These are phyloP conservation scores for Mesoligia furuncula DNA, from an alignment of 2,888 invertebrate species.

Conservation along the genomic window DNA sequence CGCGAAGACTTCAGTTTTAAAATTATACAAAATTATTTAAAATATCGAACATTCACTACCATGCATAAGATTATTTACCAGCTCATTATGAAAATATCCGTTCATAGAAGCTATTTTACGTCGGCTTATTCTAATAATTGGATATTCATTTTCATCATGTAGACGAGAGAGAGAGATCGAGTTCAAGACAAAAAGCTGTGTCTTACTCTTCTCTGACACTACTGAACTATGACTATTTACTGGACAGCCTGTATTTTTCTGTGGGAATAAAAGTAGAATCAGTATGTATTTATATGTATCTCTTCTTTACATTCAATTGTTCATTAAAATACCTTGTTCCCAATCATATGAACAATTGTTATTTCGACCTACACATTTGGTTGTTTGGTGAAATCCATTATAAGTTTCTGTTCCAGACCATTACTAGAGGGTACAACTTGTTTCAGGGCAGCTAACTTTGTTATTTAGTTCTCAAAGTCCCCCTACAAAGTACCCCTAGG, in stretches of 20 bases:
- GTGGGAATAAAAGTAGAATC: neutral
- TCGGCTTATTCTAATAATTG: neutral
- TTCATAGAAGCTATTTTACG: neutral
- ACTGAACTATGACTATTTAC: neutral
- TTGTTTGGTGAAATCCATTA: slow-evolving; percentile 36
- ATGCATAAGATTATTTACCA: too few species aligned
- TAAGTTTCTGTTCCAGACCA: slow-evolving; percentile 44
- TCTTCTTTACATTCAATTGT: neutral
- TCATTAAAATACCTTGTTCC: neutral
- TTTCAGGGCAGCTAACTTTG: slow-evolving; percentile 43
- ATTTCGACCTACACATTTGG: neutral
- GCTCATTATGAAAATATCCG: neutral
- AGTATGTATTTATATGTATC: neutral
- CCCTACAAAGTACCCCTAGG: slow-evolving; percentile 38
- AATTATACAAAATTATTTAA: neutral
- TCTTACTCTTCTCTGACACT: neutral
- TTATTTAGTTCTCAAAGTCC: slow-evolving; percentile 57
- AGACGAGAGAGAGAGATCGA: too few species aligned
- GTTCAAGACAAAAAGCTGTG: neutral
- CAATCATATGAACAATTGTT: slow-evolving; percentile 12
- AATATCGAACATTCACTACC: neutral
- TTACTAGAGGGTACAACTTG: slow-evolving; percentile 31
- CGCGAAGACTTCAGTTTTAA: neutral
- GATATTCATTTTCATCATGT: neutral
- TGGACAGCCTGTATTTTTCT: neutral